Percentiles rank a stretch among this genome's conserved stretches.
phyloP scores from a whole-genome alignment of 2,888 invertebrate species.

The Euspilapteryx auroguttella region DNA sequence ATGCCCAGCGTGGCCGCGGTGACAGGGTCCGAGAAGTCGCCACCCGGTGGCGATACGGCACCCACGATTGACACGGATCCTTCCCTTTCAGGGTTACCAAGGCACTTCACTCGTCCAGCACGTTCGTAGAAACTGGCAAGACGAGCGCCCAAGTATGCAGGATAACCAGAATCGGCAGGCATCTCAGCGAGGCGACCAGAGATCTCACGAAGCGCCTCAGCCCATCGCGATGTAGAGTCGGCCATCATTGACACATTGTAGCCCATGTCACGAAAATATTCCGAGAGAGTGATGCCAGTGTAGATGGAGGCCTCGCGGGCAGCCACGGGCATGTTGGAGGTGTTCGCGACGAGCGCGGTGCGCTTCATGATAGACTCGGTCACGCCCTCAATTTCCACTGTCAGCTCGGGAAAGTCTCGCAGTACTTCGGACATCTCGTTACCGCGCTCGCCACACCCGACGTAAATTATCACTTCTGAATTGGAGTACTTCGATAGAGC shows the following conservation, averaged over 20 bases:
- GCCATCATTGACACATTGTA: slow-evolving; percentile 99
- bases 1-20: slow-evolving; percentile 98
- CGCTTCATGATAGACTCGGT: slow-evolving; percentile 99
- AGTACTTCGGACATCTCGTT: slow-evolving; percentile 99
- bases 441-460: slow-evolving; percentile 99
- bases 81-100: slow-evolving; percentile 97
- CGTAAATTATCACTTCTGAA: slow-evolving; percentile 98
- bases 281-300: slow-evolving; percentile 98
- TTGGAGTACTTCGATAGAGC: slow-evolving; percentile 99
- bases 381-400: slow-evolving; percentile 94
- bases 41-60: slow-evolving; percentile 99
- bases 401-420: slow-evolving; percentile 97
- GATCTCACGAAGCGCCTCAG: slow-evolving; percentile 99
- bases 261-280: slow-evolving; percentile 99
- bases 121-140: slow-evolving; percentile 99
- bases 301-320: slow-evolving; percentile 99
- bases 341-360: slow-evolving; percentile 98
- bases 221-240: slow-evolving; percentile 99
- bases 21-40: slow-evolving; percentile 99
- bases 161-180: slow-evolving; percentile 99
- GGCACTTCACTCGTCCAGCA: slow-evolving; percentile 95
- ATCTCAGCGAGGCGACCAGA: slow-evolving; percentile 99
- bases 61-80: slow-evolving; percentile 99
- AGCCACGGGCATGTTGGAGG: slow-evolving; percentile 99
- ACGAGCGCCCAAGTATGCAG: slow-evolving; percentile 97